Evolutionary conservation across 2,888 invertebrate species (phyloP).

Genomic region (Dyspetes luteomarginatus): DNA sequence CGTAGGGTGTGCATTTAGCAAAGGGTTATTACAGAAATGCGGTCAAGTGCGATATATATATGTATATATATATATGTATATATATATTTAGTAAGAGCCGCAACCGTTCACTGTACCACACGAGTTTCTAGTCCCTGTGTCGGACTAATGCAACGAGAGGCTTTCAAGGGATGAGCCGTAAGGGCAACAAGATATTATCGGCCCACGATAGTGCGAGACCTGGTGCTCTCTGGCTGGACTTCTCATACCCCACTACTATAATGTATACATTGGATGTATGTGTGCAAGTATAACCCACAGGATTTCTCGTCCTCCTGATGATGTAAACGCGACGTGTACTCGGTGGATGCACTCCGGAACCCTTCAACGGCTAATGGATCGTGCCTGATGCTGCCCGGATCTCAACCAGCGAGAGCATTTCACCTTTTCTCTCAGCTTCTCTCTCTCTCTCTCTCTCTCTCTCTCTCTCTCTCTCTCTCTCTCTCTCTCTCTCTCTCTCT

Average conservation of each 20-base stretch:
- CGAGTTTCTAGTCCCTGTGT: slow-evolving; percentile 34
- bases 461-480: slow-evolving; percentile 38
- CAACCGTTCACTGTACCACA: too few relatives aligned
- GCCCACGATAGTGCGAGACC: slow-evolving; percentile 63
- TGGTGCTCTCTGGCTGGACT: slow-evolving; percentile 33
- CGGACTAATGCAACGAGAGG: slow-evolving; percentile 69
- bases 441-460: slow-evolving; percentile 39
- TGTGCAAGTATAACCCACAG: slow-evolving; percentile 31
- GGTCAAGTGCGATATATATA: too few relatives aligned
- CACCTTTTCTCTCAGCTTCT: slow-evolving; percentile 7
- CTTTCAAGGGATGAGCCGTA: slow-evolving; percentile 72
- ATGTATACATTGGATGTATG: slow-evolving; percentile 26
- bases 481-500: slow-evolving; percentile 44
- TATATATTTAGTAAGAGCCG: too few relatives aligned
- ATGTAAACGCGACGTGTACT: slow-evolving; percentile 47
- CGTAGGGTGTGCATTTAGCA: background rate
- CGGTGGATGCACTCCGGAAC: slow-evolving; percentile 28
- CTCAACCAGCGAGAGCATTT: slow-evolving; percentile 22
- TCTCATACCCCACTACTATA: background rate
- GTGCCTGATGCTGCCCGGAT: slow-evolving; percentile 48
- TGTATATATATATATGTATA: too few relatives aligned
- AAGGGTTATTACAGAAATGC: background rate
- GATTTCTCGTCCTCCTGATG: slow-evolving; percentile 37
- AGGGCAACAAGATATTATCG: slow-evolving; percentile 73
- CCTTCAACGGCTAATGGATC: slow-evolving; percentile 67